Conservation (phyloP, 2,797 vertebrate species). For the Chloroceryle inda region DNA sequence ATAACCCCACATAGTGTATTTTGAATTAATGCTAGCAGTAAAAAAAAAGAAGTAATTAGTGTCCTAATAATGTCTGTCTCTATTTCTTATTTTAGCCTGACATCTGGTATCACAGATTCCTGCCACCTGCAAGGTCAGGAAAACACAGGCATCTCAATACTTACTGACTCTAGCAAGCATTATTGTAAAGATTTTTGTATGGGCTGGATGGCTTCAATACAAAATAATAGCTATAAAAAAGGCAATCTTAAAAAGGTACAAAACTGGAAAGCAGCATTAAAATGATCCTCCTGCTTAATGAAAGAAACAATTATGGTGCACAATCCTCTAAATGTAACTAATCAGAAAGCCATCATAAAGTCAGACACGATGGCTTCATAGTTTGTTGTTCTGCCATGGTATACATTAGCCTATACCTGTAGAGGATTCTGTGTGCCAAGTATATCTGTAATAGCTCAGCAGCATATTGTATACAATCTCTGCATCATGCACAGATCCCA, state of each 20-base stretch:
- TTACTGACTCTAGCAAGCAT: neutral
- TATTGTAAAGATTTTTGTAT: neutral
- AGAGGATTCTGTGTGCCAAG: constrained; percentile 5
- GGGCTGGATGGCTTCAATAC: neutral
- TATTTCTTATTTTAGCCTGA: constrained; percentile 22
- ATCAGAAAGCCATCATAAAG: neutral
- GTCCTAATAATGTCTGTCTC: neutral
- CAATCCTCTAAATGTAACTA: neutral
- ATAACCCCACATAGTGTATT: neutral
- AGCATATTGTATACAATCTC: neutral
- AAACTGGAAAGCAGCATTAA: neutral
- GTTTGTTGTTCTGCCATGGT: neutral
- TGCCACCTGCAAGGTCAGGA: constrained; percentile 33
- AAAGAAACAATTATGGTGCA: neutral
- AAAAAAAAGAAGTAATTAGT: neutral
- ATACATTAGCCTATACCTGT: neutral
- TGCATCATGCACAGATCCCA: neutral
- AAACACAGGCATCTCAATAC: neutral
- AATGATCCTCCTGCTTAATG: neutral
- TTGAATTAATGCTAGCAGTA: neutral
- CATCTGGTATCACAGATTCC: constrained; percentile 68
- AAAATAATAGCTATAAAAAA: neutral
- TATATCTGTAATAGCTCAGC: neutral
- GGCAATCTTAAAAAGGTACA: neutral
- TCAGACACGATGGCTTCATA: neutral